A percentile compares a stretch with the other conserved stretches of the same genome.
phyloP scores from a whole-genome alignment of 92 coral and sea anemone genomes.

The Porites evermanni region DNA sequence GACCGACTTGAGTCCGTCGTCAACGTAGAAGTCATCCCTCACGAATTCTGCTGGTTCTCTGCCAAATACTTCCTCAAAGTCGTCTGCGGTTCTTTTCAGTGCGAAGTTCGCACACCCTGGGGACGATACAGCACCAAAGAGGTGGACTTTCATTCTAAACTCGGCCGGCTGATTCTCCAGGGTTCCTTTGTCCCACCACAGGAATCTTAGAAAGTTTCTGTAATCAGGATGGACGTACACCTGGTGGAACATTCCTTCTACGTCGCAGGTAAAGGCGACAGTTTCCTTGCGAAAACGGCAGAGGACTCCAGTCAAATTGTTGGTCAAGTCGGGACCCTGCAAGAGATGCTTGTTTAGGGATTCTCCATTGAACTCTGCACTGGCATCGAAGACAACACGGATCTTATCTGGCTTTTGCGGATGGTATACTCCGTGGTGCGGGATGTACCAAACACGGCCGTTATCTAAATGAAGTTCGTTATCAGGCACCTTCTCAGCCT shows the following conservation, averaged over 20 bases:
- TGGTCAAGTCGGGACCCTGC: slow-evolving; percentile 56
- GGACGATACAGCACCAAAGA: slow-evolving; percentile 57
- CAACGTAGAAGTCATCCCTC: slow-evolving; percentile 38
- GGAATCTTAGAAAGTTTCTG: slow-evolving; percentile 44
- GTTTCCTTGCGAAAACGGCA: slow-evolving; percentile 47
- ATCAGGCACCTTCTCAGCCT: slow-evolving; percentile 51
- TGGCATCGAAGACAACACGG: background rate
- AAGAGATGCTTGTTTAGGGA: slow-evolving; percentile 49
- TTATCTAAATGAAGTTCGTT: slow-evolving; percentile 5
- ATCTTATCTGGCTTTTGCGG: slow-evolving; percentile 39
- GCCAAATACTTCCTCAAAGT: slow-evolving; percentile 33
- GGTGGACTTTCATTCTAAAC: slow-evolving; percentile 57
- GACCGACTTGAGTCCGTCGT: slow-evolving; percentile 39
- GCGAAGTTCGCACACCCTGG: slow-evolving; percentile 58
- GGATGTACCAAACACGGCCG: slow-evolving; percentile 57
- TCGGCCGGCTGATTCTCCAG: slow-evolving; percentile 19
- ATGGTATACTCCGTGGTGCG: slow-evolving; percentile 60
- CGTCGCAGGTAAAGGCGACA: slow-evolving; percentile 47
- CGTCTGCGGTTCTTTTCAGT: slow-evolving; percentile 28
- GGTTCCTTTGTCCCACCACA: slow-evolving; percentile 44
- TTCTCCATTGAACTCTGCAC: slow-evolving; percentile 17
- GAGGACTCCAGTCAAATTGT: slow-evolving; percentile 48
- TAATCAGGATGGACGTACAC: slow-evolving; percentile 12
- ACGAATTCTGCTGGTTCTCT: slow-evolving; percentile 41
- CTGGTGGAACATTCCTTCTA: slow-evolving; percentile 49